Conservation (phyloP, 1,140 invertebrate species). For the Bombus impatiens region DNA sequence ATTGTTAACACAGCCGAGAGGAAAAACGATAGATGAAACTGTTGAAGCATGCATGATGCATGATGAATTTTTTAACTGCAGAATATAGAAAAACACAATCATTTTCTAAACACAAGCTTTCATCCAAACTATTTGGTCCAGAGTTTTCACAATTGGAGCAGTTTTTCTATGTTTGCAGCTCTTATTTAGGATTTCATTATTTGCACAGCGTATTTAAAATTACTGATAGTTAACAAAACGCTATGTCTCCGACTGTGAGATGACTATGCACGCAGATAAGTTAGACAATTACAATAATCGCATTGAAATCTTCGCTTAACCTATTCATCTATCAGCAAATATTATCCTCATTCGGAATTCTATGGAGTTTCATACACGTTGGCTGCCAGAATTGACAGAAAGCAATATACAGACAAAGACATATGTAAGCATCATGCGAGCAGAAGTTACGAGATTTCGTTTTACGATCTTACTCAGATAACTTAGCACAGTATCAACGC, state of each 20-base stretch:
- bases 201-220: no score
- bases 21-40: neutral
- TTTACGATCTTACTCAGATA: constrained; percentile 9
- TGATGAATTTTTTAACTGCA: no score
- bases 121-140: no score
- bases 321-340: neutral
- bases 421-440: neutral
- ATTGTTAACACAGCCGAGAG: neutral
- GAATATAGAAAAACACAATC: neutral
- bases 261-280: no score
- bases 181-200: no score
- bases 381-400: neutral
- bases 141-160: no score
- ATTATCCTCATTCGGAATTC: neutral
- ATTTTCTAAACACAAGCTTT: neutral
- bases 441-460: neutral
- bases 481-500: constrained; percentile 23
- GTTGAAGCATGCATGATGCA: neutral
- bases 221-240: no score
- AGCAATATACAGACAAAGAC: no score
- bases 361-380: neutral
- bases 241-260: no score
- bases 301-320: no score
- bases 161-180: no score
- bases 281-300: no score